Conservation (phyloP, 1,140 invertebrate genomes). For the Eueides isabella region DNA sequence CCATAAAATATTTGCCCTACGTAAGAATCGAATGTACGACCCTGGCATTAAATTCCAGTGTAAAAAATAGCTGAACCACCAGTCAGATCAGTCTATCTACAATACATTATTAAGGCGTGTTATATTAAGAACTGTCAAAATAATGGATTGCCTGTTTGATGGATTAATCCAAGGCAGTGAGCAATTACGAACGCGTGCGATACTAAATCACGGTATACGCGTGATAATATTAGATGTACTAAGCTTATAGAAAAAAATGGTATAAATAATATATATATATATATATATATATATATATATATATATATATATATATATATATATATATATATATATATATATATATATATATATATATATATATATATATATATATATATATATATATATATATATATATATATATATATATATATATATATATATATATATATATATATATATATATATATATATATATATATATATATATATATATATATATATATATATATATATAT, state of each 20-base stretch:
- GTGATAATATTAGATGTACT: slow-evolving; percentile 1
- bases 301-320: too few relatives aligned
- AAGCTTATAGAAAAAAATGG: neutral
- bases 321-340: too few relatives aligned
- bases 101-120: slow-evolving; percentile 14
- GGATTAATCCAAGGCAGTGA: slow-evolving; percentile 32
- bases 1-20: neutral
- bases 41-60: neutral
- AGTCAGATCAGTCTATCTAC: neutral
- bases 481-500: too few relatives aligned
- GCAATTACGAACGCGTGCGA: slow-evolving; percentile 31
- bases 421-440: too few relatives aligned
- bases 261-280: neutral
- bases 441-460: too few relatives aligned
- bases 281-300: too few relatives aligned
- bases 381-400: too few relatives aligned
- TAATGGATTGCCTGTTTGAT: slow-evolving; percentile 36
- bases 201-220: slow-evolving; percentile 30
- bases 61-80: neutral
- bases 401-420: too few relatives aligned
- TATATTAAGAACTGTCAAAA: slow-evolving; percentile 16
- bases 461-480: too few relatives aligned
- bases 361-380: too few relatives aligned
- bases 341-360: too few relatives aligned
- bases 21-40: neutral